These are phyloP conservation scores for Nesogale talazaci DNA, from an alignment of 2,113 vertebrate species.

Conservation along the genomic window DNA sequence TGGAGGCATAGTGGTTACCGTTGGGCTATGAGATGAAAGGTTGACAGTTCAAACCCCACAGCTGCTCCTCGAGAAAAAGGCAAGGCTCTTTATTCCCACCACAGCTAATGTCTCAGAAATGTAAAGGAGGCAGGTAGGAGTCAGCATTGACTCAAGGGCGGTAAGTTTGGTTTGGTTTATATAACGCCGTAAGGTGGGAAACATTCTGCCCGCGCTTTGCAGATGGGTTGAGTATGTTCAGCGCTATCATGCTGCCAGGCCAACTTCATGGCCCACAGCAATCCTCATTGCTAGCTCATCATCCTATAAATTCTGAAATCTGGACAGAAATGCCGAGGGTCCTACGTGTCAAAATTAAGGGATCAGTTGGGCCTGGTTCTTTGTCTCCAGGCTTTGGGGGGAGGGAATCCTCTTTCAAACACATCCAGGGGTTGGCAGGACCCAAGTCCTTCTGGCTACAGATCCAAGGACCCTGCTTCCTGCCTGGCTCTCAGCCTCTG, in stretches of 20 bases:
- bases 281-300: neutral
- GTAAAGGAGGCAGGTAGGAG: too few species aligned
- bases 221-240: neutral
- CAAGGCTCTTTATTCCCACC: too few species aligned
- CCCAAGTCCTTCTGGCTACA: neutral
- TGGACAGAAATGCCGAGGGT: neutral
- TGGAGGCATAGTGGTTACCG: too few species aligned
- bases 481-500: neutral
- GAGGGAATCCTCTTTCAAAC: neutral
- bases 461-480: neutral
- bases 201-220: neutral
- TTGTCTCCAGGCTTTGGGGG: neutral
- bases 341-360: neutral
- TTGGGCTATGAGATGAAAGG: too few species aligned
- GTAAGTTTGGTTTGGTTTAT: too few species aligned
- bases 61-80: too few species aligned
- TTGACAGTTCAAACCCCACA: too few species aligned
- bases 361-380: neutral
- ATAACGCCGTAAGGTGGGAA: neutral
- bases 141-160: too few species aligned
- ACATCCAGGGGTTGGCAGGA: neutral
- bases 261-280: neutral
- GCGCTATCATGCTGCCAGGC: neutral
- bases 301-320: neutral
- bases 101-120: too few species aligned